Base-by-base conservation (phyloP, 2,888 invertebrate genomes). In the Melolontha melolontha region DNA sequence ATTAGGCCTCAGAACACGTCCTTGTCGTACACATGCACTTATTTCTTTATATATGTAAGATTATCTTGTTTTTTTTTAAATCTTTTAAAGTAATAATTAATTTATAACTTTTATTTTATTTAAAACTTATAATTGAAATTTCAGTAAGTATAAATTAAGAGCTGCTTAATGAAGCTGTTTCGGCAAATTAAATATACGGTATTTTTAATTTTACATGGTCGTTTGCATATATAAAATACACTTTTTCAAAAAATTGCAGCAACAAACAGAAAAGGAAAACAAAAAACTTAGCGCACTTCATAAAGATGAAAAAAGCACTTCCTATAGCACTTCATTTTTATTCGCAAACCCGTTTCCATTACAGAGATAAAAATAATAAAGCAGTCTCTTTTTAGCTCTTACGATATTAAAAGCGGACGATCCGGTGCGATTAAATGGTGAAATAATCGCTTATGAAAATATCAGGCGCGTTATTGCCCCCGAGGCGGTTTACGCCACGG, bases 391-490 rank as follows among this genome's bases (percentile, higher is more conserved):
- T 54, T 57, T 42, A 42, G 55, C 42, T 29, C 65, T 78, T 79
- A 79, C 75, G 79, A 77, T 81, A 80, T 80, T 81, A 80, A 80
- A 80, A 79, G 77, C 78, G 73, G 76, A 77, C 75, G 79, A 79
- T 74, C 39, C 40, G 39, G 76, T 75, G 75, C 79, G 79, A 80
- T 80, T 81, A 80, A 77, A 79, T 77, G 73, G 78, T 72, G 76
- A 75, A 80, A 81, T 81, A 80, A 81, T 81, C 81, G 80, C 78
- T 79, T 80, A 79, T 79, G 81, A 79, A 81, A 81, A 81, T 80
- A 80, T 79, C 79, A 74, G 74, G 71, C 74, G 77, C 75, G 78
- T 77, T 79, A 79, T 78, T 76, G 75, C 75, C 74, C 73, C 59
- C 57, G 70, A 69, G 72, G 78, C 77, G 75, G 74, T 76, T 78